A percentile compares a stretch with the other conserved stretches of the same genome.
phyloP scores from a whole-genome alignment of 2,888 invertebrate species.

The Dorcus hopei region DNA sequence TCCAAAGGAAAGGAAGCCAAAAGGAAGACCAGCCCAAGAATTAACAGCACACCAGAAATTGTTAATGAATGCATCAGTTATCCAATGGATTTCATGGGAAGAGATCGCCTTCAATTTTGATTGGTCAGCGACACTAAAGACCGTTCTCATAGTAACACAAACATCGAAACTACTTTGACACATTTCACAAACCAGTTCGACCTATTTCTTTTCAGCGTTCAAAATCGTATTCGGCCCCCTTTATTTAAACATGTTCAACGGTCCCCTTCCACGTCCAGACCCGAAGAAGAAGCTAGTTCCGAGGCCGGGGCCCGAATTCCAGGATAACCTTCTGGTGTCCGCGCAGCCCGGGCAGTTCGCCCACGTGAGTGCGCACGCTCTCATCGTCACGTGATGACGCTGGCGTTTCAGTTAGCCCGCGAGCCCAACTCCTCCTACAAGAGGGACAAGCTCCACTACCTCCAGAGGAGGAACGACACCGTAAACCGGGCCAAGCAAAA shows the following conservation, averaged over 20 bases:
- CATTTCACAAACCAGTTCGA: no score
- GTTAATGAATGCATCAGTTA: no score
- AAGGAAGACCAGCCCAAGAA: no score
- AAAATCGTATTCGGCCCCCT: no score
- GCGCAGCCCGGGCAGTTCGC: constrained; percentile 27
- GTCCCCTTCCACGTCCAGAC: constrained; percentile 16
- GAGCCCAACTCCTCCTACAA: constrained; percentile 37
- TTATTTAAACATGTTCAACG: constrained; percentile 28
- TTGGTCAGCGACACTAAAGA: no score
- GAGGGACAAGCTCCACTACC: constrained; percentile 32
- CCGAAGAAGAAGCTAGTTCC: constrained; percentile 14
- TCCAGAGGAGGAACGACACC: constrained; percentile 29
- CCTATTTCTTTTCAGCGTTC: no score
- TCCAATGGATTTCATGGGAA: no score
- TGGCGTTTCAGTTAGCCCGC: constrained; percentile 29
- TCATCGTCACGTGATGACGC: background rate
- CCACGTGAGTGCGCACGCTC: constrained; percentile 31
- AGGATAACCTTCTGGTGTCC: constrained; percentile 30
- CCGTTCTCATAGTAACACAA: no score
- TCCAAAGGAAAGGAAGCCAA: no score
- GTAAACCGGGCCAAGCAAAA: constrained; percentile 13
- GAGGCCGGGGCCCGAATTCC: constrained; percentile 17
- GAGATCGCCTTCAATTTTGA: no score
- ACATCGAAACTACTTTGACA: no score
- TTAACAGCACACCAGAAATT: no score